phyloP scores from a whole-genome alignment of 2,888 invertebrate species.

The Odontomyia ornata region DNA sequence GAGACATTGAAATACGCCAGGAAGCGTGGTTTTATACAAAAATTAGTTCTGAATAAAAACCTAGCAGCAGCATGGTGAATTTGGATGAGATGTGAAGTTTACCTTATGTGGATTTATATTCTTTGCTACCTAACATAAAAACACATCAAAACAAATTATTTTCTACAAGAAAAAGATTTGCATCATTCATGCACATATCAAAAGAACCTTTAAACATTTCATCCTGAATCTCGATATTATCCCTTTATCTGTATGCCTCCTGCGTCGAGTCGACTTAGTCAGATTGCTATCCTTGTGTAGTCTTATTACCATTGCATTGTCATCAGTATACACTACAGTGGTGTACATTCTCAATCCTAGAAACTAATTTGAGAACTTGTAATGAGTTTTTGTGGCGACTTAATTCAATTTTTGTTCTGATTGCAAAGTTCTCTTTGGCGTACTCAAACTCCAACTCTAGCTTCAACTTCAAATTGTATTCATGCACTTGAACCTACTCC shows the following conservation, averaged over 20 bases:
- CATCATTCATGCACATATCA: constrained; percentile 10
- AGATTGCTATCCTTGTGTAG: background rate
- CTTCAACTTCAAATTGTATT: constrained; percentile 25
- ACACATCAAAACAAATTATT: background rate
- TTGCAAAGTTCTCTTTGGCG: constrained; percentile 42
- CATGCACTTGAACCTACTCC: background rate
- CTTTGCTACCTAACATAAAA: no score
- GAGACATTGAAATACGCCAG: no score
- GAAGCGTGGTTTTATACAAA: no score
- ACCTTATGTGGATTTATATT: no score
- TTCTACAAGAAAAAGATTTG: background rate
- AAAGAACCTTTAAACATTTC: background rate
- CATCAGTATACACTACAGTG: background rate
- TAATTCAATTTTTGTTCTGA: constrained; percentile 49
- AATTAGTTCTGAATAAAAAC: no score
- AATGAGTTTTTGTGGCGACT: constrained; percentile 50
- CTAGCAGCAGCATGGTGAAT: no score
- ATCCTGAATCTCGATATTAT: background rate
- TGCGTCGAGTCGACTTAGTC: background rate
- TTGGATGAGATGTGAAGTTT: no score
- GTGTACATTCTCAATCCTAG: constrained; percentile 43
- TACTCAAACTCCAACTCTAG: constrained; percentile 10
- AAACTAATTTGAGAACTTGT: constrained; percentile 50
- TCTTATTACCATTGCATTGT: background rate
- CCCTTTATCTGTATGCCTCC: constrained; percentile 2